A percentile compares a stretch with the other conserved stretches of the same genome.
Evolutionary conservation across 2,113 vertebrate genomes (phyloP).

Genomic region (Corynorhinus townsendii): DNA sequence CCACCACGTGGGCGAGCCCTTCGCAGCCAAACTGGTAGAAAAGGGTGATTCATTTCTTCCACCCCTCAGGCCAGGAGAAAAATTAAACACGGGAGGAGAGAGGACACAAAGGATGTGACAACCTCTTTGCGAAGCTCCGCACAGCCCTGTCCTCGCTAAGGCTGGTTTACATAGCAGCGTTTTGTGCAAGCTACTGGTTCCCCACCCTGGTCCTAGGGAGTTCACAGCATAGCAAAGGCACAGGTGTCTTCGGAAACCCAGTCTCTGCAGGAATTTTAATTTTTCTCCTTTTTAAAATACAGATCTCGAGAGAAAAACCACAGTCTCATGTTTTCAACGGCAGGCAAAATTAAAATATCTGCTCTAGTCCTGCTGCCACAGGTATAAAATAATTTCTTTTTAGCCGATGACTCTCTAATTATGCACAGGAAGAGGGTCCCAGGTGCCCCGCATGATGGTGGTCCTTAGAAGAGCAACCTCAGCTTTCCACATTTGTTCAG

Average conservation of each 20-base stretch:
- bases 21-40: too few relatives aligned
- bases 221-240: background rate
- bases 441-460: rapidly evolving
- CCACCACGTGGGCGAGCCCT: background rate
- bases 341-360: background rate
- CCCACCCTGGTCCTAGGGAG: background rate
- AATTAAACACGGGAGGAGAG: background rate
- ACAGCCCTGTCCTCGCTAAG: background rate
- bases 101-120: background rate
- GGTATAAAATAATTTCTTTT: background rate
- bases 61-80: background rate
- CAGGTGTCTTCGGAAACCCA: background rate
- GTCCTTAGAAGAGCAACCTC: background rate
- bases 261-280: background rate
- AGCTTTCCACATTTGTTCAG: background rate
- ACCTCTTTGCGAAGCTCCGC: background rate
- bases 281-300: background rate
- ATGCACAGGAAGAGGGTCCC: background rate
- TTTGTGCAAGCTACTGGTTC: background rate
- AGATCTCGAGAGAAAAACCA: background rate
- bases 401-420: background rate
- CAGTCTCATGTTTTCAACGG: background rate
- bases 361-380: background rate
- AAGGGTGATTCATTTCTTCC: background rate
- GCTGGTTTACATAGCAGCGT: background rate